Percentiles rank a stretch among this genome's conserved stretches.
Conservation (phyloP, 2,113 vertebrate species). For the Rhabdomys dilectus region DNA sequence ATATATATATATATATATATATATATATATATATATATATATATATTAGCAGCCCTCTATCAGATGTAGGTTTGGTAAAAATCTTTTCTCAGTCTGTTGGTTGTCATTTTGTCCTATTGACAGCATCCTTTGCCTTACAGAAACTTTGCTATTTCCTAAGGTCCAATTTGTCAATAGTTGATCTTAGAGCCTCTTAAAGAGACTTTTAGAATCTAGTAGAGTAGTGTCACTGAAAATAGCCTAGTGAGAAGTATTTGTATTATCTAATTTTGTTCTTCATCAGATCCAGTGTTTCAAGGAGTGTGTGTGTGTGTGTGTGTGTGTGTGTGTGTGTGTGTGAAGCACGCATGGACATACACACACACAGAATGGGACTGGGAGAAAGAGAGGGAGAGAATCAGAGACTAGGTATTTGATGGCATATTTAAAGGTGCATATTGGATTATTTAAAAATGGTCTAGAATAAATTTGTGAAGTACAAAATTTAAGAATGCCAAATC, state of each 20-base stretch:
- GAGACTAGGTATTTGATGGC: neutral
- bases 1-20: too few species aligned
- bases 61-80: too few species aligned
- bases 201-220: neutral
- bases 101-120: too few species aligned
- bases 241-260: neutral
- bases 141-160: too few species aligned
- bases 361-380: too few species aligned
- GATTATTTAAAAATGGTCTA: neutral
- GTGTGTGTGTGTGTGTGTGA: neutral
- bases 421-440: slow-evolving; percentile 7
- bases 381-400: neutral
- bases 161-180: too few species aligned
- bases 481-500: slow-evolving; percentile 62
- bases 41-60: too few species aligned
- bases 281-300: neutral
- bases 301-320: neutral
- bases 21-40: too few species aligned
- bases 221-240: neutral
- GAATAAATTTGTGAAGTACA: neutral
- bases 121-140: too few species aligned
- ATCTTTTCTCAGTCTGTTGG: too few species aligned
- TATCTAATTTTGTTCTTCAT: neutral
- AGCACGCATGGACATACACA: too few species aligned
- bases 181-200: neutral